phyloP scores from a whole-genome alignment of 2,797 vertebrate species.

The Silurus lanzhouensis region DNA sequence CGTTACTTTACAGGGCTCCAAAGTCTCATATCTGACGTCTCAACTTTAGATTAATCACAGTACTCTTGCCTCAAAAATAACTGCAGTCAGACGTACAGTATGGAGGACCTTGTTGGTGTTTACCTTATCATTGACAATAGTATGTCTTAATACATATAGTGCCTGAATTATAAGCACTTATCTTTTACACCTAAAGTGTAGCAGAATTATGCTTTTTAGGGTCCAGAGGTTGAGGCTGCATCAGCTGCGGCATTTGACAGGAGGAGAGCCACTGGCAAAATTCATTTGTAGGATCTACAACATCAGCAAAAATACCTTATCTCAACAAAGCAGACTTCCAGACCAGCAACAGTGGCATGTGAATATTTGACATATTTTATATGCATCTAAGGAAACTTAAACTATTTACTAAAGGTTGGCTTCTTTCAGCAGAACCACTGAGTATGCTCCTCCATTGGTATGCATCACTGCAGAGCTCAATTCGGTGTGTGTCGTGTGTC shows the following conservation, averaged over 20 bases:
- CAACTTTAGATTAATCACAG: background rate
- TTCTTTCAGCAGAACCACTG: background rate
- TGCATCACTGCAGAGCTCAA: slow-evolving; percentile 12
- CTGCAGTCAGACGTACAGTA: background rate
- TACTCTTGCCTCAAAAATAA: background rate
- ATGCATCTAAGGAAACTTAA: background rate
- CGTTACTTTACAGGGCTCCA: background rate
- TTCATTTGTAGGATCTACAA: background rate
- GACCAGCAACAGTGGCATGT: background rate
- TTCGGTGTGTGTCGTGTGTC: background rate
- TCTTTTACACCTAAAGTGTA: background rate
- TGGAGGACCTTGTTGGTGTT: background rate
- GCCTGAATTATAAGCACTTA: background rate
- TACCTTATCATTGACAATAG: background rate
- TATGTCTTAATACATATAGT: background rate
- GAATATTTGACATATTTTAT: slow-evolving; percentile 5
- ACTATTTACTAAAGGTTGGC: background rate
- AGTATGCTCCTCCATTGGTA: background rate
- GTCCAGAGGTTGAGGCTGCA: slow-evolving; percentile 27
- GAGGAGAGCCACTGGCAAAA: slow-evolving; percentile 24
- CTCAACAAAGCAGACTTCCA: slow-evolving; percentile 7
- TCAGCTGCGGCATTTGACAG: slow-evolving; percentile 32
- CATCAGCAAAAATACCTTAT: slow-evolving; percentile 33
- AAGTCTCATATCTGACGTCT: background rate
- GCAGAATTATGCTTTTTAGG: background rate